These are phyloP conservation scores for Drosophila monieri DNA, from an alignment of 2,888 invertebrate genomes.

Conservation along the genomic window DNA sequence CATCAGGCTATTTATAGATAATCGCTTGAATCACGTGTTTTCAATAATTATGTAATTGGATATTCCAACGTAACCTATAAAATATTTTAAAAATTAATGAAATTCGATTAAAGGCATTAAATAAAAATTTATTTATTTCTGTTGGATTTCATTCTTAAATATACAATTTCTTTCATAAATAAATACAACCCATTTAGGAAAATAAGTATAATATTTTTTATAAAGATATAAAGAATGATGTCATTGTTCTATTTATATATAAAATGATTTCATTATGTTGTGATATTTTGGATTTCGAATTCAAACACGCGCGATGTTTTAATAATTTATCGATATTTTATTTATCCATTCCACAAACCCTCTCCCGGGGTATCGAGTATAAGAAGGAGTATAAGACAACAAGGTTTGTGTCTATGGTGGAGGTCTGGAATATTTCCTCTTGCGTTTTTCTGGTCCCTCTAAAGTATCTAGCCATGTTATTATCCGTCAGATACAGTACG, in stretches of 20 bases:
- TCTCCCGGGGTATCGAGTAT: too few species aligned
- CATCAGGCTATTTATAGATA: conserved; percentile 10
- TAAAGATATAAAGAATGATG: not conserved
- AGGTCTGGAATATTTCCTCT: not conserved
- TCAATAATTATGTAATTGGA: not conserved
- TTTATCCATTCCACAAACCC: too few species aligned
- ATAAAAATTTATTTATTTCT: too few species aligned
- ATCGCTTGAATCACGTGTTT: not conserved
- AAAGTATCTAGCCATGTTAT: not conserved
- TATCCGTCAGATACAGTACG: not conserved
- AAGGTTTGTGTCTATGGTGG: not conserved
- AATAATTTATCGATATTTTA: too few species aligned
- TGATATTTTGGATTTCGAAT: not conserved
- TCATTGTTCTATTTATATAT: not conserved
- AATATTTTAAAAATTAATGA: not conserved
- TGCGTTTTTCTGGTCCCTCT: not conserved
- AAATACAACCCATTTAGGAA: not conserved
- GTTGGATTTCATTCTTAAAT: not conserved
- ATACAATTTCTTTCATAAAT: not conserved
- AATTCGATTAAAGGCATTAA: not conserved
- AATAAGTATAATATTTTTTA: not conserved
- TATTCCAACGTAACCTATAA: not conserved
- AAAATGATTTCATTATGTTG: not conserved
- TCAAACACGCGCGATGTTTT: not conserved
- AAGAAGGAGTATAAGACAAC: not conserved